Evolutionary conservation across 2,113 vertebrate species (phyloP).

Genomic region (Girardinichthys multiradiatus): DNA sequence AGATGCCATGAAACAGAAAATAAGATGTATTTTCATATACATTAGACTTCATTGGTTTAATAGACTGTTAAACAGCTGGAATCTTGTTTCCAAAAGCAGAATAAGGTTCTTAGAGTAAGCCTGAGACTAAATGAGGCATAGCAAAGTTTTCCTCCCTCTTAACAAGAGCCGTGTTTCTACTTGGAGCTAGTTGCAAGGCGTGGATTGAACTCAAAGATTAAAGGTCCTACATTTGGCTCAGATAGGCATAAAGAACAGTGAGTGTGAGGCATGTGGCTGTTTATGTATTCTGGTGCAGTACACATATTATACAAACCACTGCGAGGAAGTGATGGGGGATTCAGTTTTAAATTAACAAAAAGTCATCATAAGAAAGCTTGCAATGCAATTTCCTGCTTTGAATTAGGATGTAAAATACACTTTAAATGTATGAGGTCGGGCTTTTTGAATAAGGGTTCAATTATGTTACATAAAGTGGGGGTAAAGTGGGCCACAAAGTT

Average conservation of each 20-base stretch:
- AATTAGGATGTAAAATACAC: slow-evolving; percentile 43
- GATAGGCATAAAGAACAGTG: neutral
- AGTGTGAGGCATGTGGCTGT: slow-evolving; percentile 12
- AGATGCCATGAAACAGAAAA: slow-evolving; percentile 13
- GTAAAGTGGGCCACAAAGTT: slow-evolving; percentile 24
- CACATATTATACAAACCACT: slow-evolving; percentile 17
- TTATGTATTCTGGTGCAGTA: slow-evolving; percentile 51
- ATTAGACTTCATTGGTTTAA: slow-evolving; percentile 45
- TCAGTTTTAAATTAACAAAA: slow-evolving; percentile 50
- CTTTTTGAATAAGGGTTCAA: slow-evolving; percentile 36
- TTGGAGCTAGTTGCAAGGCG: slow-evolving; percentile 9
- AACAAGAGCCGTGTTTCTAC: slow-evolving; percentile 16
- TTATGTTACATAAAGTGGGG: slow-evolving; percentile 43
- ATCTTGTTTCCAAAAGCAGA: slow-evolving; percentile 32
- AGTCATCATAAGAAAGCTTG: slow-evolving; percentile 34
- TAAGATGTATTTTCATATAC: slow-evolving; percentile 2
- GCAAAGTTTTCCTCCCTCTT: neutral
- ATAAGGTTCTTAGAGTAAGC: slow-evolving; percentile 44
- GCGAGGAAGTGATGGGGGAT: slow-evolving; percentile 25
- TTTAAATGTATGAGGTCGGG: slow-evolving; percentile 31
- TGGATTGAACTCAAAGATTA: slow-evolving; percentile 7
- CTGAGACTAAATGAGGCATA: slow-evolving; percentile 29
- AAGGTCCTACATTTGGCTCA: slow-evolving; percentile 25
- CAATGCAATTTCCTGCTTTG: slow-evolving; percentile 28
- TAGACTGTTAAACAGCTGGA: slow-evolving; percentile 47